Evolutionary conservation across 1,140 invertebrate species (phyloP).

Genomic region (honey bee (Apis mellifera)): DNA sequence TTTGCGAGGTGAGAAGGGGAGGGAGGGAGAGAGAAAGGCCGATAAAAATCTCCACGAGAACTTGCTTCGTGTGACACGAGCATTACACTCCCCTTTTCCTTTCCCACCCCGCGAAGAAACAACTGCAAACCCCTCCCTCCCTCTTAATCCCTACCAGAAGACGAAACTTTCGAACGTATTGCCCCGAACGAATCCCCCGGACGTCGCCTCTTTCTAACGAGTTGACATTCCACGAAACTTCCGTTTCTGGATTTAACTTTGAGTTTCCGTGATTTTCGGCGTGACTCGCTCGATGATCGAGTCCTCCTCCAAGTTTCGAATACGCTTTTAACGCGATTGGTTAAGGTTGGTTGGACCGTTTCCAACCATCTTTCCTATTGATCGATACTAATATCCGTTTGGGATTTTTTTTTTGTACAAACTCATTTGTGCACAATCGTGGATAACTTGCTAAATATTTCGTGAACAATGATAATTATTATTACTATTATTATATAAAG

Average conservation of each 20-base stretch:
- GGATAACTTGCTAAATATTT: too few species aligned
- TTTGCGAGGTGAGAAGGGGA: slow-evolving; percentile 3
- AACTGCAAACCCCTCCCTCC: slow-evolving; percentile 31
- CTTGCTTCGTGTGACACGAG: slow-evolving; percentile 57
- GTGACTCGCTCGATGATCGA: neutral
- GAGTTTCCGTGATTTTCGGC: neutral
- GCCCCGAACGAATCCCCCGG: neutral
- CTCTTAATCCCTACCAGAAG: slow-evolving; percentile 64
- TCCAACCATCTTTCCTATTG: too few species aligned
- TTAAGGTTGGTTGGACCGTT: too few species aligned
- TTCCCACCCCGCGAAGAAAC: slow-evolving; percentile 13
- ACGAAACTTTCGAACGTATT: slow-evolving; percentile 48
- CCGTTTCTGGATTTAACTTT: neutral
- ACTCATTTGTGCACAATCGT: too few species aligned
- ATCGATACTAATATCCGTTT: too few species aligned
- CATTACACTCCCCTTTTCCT: slow-evolving; percentile 45
- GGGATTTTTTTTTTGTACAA: too few species aligned
- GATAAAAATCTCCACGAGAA: slow-evolving; percentile 60
- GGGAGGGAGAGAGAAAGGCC: neutral
- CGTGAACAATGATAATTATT: too few species aligned
- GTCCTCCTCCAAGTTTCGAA: neutral
- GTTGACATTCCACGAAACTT: neutral
- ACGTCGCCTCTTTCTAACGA: neutral
- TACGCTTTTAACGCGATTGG: neutral
- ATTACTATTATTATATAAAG: too few species aligned